Base-by-base conservation (phyloP, 2,888 invertebrate genomes). In the Resseliella maxima region DNA sequence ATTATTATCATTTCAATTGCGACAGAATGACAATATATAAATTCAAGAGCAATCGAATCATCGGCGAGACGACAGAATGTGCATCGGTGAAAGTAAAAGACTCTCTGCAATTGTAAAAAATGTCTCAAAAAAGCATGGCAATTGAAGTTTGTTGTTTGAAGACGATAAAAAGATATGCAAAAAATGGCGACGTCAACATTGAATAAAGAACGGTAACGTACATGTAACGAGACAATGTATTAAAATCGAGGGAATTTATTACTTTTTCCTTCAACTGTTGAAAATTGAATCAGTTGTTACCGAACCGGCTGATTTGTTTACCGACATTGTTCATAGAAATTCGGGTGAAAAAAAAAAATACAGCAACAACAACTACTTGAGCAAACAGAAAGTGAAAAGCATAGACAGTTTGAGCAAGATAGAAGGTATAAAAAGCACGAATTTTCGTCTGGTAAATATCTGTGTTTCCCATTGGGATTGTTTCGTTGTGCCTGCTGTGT, bases 241-340 rank as follows among this genome's bases (percentile, higher is more conserved):
- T 8, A 72, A 72, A 72, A 72, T 59, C n/a, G 31, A 35, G 72
- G 1, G 15, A 72, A 72, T 72, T 31, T 72, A 72, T 72, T 35
- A 31, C 15, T 72, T 27, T 72, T 72, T 35, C 72, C 72, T 72
- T n/a, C 31, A 12, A 35, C 15, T 35, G 31, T 0, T 59, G 3
- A 6, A 15, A 59, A 59, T 31, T 72, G 72, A 31, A 15, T 72
- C 31, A 5, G 31, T 27, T 31, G 31, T 72, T 27, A 27, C 24
- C 6, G 59, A 27, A 24, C 24, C 59, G 27, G 59, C 27, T 59
- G 59, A 59, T 24, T 72, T 72, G 31, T 72, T 72, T 31, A n/a
- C 31, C 72, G 72, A 72, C 72, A 72, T 72, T 72, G 72, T 72
- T 72, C 15, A 15, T 72, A 35, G 35, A 72, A 72, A 72, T 72